Evolutionary conservation across 2,797 vertebrate genomes (phyloP).

Genomic region (Ibycter americanus): DNA sequence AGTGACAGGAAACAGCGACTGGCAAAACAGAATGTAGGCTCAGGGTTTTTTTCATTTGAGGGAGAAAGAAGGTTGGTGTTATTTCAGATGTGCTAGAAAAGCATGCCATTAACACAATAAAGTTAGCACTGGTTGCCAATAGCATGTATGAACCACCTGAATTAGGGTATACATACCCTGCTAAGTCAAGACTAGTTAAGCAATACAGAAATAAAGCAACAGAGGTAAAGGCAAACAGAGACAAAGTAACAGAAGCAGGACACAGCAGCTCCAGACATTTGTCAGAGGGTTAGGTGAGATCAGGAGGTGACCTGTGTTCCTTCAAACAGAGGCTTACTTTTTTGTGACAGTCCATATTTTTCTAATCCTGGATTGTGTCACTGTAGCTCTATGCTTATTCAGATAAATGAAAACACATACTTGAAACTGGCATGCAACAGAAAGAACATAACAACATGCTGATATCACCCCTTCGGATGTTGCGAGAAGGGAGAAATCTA

Average conservation of each 20-base stretch:
- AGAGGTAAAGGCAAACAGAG: not conserved
- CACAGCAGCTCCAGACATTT: not conserved
- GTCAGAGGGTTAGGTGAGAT: not conserved
- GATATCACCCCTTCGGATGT: not conserved
- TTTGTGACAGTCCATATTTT: not conserved
- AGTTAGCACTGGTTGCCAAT: not conserved
- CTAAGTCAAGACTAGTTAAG: not conserved
- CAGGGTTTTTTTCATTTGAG: not conserved
- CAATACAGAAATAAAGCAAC: not conserved
- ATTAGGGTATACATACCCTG: not conserved
- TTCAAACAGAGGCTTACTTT: not conserved
- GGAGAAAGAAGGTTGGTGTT: not conserved
- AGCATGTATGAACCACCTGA: not conserved
- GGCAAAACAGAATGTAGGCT: not conserved
- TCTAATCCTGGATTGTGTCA: not conserved
- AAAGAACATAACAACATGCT: not conserved
- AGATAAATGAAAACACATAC: not conserved
- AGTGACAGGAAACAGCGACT: slow-evolving; percentile 40
- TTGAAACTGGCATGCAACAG: not conserved
- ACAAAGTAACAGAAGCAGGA: not conserved
- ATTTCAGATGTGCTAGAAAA: slow-evolving; percentile 20
- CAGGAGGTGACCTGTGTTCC: not conserved
- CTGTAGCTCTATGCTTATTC: not conserved
- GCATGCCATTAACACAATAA: not conserved
- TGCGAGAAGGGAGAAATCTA: not conserved